Evolutionary conservation across 2,888 invertebrate species (phyloP).

Genomic region (Drymonia ruficornis): DNA sequence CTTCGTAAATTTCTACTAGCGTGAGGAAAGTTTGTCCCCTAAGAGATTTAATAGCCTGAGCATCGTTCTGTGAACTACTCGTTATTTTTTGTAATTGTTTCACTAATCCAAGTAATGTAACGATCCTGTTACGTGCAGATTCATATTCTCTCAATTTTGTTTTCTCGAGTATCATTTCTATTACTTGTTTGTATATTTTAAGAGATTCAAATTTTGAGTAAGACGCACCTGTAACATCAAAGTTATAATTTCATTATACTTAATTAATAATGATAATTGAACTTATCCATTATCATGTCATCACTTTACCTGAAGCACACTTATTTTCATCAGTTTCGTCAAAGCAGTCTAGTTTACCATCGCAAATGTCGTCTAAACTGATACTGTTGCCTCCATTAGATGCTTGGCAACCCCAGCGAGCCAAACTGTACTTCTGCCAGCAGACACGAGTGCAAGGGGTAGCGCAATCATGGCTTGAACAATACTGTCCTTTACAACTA

Average conservation of each 20-base stretch:
- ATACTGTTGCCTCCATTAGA: conserved; percentile 45
- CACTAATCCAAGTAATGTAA: conserved; percentile 41
- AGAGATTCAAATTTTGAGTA: conserved; percentile 55
- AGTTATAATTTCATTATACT: conserved; percentile 1
- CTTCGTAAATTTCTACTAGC: conserved; percentile 51
- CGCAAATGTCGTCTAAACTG: conserved; percentile 59
- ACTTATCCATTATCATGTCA: too few relatives aligned
- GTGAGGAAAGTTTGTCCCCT: conserved; percentile 54
- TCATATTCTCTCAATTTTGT: conserved; percentile 37
- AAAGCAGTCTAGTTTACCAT: conserved; percentile 72
- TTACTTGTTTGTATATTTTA: conserved; percentile 46
- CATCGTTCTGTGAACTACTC: conserved; percentile 35
- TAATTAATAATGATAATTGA: too few relatives aligned
- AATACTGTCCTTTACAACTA: conserved; percentile 48
- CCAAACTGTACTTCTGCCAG: conserved; percentile 54
- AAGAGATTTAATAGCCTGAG: conserved; percentile 34
- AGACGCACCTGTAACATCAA: conserved; percentile 34
- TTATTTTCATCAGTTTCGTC: conserved; percentile 67
- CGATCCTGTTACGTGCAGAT: conserved; percentile 38
- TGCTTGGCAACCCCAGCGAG: conserved; percentile 58
- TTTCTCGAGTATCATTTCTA: conserved; percentile 49
- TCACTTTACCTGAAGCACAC: conserved; percentile 61
- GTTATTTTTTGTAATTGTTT: conserved; percentile 46
- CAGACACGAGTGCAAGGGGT: conserved; percentile 58
- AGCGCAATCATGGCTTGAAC: conserved; percentile 46